A percentile compares a stretch with the other conserved stretches of the same genome.
These are phyloP conservation scores for Phenganax subtilis DNA, from an alignment of 92 coral and sea anemone species.

Conservation along the genomic window DNA sequence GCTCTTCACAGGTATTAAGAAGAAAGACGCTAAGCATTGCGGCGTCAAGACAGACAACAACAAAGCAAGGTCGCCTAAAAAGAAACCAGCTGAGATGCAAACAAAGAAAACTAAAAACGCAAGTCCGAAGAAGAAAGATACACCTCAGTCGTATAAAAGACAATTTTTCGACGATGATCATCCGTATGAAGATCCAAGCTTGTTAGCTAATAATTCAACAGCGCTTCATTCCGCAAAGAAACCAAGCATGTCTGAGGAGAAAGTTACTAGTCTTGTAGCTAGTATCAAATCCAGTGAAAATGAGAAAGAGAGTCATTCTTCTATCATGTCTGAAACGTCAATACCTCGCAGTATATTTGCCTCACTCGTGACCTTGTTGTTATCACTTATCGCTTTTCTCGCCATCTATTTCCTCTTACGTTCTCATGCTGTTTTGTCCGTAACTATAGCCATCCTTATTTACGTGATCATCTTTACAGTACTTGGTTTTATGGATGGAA, in stretches of 20 bases:
- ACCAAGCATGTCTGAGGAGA: slow-evolving; percentile 4
- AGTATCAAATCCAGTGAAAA: slow-evolving; percentile 10
- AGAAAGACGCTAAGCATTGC: slow-evolving; percentile 22
- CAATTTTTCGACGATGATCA: slow-evolving; percentile 23
- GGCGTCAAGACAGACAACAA: slow-evolving; percentile 9
- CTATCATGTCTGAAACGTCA: slow-evolving; percentile 66
- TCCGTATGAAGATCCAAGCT: slow-evolving; percentile 26
- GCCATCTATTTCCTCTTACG: slow-evolving; percentile 58
- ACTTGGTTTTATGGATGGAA: slow-evolving; percentile 75
- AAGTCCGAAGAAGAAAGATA: not conserved
- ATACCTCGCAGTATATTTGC: slow-evolving; percentile 72
- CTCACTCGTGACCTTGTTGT: slow-evolving; percentile 58
- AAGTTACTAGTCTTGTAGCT: not conserved
- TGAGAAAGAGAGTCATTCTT: slow-evolving; percentile 58
- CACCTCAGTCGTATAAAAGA: slow-evolving; percentile 3
- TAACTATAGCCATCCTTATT: slow-evolving; percentile 62
- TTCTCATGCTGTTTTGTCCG: slow-evolving; percentile 52
- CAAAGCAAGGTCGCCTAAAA: not conserved
- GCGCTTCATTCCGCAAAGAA: slow-evolving; percentile 13
- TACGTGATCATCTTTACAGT: slow-evolving; percentile 62
- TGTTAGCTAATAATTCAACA: slow-evolving; percentile 28
- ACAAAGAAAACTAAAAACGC: not conserved
- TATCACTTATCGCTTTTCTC: slow-evolving; percentile 70
- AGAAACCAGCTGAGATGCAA: not conserved
- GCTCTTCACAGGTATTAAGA: slow-evolving; percentile 29